Evolutionary conservation across 1,140 invertebrate species (phyloP).

Genomic region (Tyrophagus putrescentiae): DNA sequence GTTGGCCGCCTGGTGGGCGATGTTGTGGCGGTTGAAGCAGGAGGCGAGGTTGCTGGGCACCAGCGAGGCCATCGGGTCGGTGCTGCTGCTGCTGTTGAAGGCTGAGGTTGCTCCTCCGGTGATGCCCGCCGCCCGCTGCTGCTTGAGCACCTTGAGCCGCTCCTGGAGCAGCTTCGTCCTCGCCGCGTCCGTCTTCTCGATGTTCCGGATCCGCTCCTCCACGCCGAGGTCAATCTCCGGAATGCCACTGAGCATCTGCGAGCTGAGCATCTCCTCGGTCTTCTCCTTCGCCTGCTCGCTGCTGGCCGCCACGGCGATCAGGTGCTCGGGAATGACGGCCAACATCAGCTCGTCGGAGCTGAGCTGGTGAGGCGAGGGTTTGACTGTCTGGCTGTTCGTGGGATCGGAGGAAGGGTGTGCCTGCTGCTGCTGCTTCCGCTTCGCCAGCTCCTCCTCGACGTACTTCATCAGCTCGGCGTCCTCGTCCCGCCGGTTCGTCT

Average conservation of each 20-base stretch:
- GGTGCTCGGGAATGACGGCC: constrained; percentile 58
- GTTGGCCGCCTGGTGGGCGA: constrained; percentile 38
- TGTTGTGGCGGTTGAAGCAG: constrained; percentile 90
- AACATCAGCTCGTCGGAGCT: constrained; percentile 34
- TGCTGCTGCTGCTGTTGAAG: constrained; percentile 75
- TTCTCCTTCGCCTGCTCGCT: constrained; percentile 45
- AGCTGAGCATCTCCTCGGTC: constrained; percentile 97
- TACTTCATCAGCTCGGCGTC: constrained; percentile 99
- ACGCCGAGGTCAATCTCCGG: constrained; percentile 99
- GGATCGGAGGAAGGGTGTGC: neutral
- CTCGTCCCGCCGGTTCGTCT: constrained; percentile 94
- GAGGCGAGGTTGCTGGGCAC: constrained; percentile 95
- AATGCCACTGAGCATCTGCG: constrained; percentile 98
- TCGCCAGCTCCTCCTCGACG: constrained; percentile 72
- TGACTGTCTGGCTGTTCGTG: constrained; percentile 1
- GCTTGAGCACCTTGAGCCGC: neutral
- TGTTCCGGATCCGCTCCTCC: constrained; percentile 93
- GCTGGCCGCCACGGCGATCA: constrained; percentile 47
- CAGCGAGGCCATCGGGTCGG: constrained; percentile 78
- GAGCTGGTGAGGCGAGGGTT: neutral
- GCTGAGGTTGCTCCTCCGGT: neutral
- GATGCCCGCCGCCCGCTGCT: neutral
- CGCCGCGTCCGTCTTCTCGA: constrained; percentile 93
- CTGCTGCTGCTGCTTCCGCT: constrained; percentile 36
- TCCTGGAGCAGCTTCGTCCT: constrained; percentile 56